Evolutionary conservation across 2,113 vertebrate species (phyloP), one percentile per base, ranked within the genome.

Genomic region (Oostethus manadensis): DNA sequence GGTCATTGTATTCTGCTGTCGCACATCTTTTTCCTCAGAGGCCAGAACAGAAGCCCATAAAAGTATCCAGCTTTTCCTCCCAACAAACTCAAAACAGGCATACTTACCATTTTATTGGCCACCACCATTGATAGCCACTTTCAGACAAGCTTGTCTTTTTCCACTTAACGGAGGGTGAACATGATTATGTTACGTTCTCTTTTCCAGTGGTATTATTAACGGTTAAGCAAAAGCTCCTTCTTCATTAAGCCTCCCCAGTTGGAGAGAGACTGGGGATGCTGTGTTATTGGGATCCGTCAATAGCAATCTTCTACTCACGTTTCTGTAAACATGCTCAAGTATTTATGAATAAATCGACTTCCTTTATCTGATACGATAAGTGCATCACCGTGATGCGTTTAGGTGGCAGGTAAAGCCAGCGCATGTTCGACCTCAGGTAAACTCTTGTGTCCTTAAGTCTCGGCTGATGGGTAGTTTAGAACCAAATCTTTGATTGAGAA

Each of bases 331-430:
- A 78, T 76, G 82, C 82, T 92, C 78, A 92, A 91, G 88, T 91
- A 92, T 91, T 92, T 88, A 92, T 92, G 89, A 89, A 89, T 90
- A 86, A 90, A 90, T 92, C 90, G 89, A 91, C 88, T 88, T 83
- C 64, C 71, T 79, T 72, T 21, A 58, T 80, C 76, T 80, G 86
- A 87, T 83, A 75, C 83, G 77, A 79, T 61, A 60, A 79, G 66
- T 50, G 49, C 60, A 74, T 59, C 58, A 62, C 51, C 46, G 29
- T 61, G 60, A 70, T 53, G 57, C 47, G 67, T 77, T 71, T 80
- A 89, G 85, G 86, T 88, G 85, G 83, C 51, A 66, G 67, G 60
- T 49, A 11, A 49, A 49, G 35, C 47, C 47, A n/a, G 8, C 3
- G 0, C 47, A 47, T 10, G 7, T 38, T 38, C 35, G 8, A 38